phyloP scores from a whole-genome alignment of 1,140 invertebrate species.

The Drosophila pallidifrons region DNA sequence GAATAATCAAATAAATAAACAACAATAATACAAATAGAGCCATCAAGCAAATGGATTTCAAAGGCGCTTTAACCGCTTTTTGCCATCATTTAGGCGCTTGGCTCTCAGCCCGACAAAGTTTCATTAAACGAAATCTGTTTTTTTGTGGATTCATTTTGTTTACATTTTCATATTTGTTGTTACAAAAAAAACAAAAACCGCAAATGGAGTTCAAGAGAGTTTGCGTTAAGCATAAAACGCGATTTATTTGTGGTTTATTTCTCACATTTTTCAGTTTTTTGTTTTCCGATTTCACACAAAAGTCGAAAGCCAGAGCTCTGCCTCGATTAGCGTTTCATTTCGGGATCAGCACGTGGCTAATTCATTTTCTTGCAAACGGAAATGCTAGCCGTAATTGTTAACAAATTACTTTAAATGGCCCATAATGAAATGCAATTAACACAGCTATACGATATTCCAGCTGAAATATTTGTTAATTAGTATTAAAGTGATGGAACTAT shows the following conservation, averaged over 20 bases:
- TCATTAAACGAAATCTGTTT: slow-evolving; percentile 26
- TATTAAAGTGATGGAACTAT: background rate
- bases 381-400: slow-evolving; percentile 24
- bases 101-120: background rate
- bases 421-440: slow-evolving; percentile 32
- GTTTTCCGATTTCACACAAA: slow-evolving; percentile 6
- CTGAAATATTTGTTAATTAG: background rate
- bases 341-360: slow-evolving; percentile 40
- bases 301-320: background rate
- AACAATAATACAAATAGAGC: slow-evolving; percentile 33
- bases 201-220: slow-evolving; percentile 64
- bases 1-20: slow-evolving; percentile 40
- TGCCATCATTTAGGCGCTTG: slow-evolving; percentile 13
- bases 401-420: slow-evolving; percentile 33
- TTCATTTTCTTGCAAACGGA: slow-evolving; percentile 35
- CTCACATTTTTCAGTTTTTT: background rate
- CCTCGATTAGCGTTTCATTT: slow-evolving; percentile 33
- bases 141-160: slow-evolving; percentile 29
- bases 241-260: slow-evolving; percentile 64
- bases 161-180: slow-evolving; percentile 38
- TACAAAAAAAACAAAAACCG: slow-evolving; percentile 57
- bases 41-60: slow-evolving; percentile 58
- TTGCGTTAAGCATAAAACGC: slow-evolving; percentile 49
- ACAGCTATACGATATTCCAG: background rate
- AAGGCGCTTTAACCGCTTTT: slow-evolving; percentile 41